Conservation (phyloP, 1,140 invertebrate genomes). For the Eriocheir sinensis region DNA sequence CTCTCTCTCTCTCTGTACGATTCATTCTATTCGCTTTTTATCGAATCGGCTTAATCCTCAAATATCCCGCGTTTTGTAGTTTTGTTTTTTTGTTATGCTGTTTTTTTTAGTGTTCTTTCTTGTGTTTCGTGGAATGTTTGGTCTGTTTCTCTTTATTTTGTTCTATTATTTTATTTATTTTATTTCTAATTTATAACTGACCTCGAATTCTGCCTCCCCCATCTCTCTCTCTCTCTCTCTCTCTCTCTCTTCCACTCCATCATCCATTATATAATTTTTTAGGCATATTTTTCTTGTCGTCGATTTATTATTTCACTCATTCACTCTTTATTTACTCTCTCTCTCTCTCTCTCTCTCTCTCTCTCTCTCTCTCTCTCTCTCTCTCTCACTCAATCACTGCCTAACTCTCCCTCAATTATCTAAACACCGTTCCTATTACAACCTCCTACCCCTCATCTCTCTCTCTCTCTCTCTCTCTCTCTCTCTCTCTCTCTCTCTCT, state of each 20-base stretch:
- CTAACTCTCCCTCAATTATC: no score
- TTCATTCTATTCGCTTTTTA: neutral
- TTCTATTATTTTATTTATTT: neutral
- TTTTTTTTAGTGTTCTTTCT: neutral
- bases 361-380: no score
- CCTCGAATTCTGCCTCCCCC: neutral
- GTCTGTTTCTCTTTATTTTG: neutral
- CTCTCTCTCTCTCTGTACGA: neutral
- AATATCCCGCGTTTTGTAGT: no score
- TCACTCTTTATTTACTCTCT: neutral
- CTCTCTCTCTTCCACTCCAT: neutral
- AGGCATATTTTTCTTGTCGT: neutral
- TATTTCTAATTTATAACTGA: neutral
- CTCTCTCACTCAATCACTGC: no score
- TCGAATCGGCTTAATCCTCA: neutral
- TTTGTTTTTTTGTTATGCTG: neutral
- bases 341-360: no score
- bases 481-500: neutral
- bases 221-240: slow-evolving; percentile 11
- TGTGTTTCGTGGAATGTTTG: neutral
- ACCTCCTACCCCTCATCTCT: no score
- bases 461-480: no score
- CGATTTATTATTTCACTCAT: neutral
- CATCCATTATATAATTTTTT: neutral
- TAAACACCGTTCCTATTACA: no score